A percentile compares a stretch with the other conserved stretches of the same genome.
These are phyloP conservation scores for Parnassius smintheus DNA, from an alignment of 2,888 invertebrate species.

Conservation along the genomic window DNA sequence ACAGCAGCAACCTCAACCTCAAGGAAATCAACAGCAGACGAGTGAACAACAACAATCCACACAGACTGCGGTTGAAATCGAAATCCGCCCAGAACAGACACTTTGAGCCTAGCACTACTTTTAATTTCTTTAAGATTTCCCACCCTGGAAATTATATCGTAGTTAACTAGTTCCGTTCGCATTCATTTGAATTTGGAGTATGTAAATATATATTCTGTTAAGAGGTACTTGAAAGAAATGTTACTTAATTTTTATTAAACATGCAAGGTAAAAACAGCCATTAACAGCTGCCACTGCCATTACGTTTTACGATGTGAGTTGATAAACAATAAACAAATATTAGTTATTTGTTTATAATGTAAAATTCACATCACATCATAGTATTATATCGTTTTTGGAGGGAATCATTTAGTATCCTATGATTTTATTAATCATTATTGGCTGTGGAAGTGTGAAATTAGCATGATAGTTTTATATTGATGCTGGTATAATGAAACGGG, in stretches of 20 bases:
- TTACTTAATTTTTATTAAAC: slow-evolving; percentile 23
- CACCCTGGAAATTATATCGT: slow-evolving; percentile 23
- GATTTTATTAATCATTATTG: slow-evolving; percentile 33
- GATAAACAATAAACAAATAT: slow-evolving; percentile 12
- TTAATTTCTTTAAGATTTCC: slow-evolving; percentile 29
- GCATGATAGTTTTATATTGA: slow-evolving; percentile 29
- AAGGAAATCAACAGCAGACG: slow-evolving; percentile 36
- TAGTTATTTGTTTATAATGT: slow-evolving; percentile 19
- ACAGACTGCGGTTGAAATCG: slow-evolving; percentile 58
- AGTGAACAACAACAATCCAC: slow-evolving; percentile 54
- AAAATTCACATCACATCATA: slow-evolving; percentile 9
- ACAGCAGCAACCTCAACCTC: slow-evolving; percentile 47
- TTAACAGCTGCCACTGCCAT: slow-evolving; percentile 31
- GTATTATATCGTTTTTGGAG: slow-evolving; percentile 8
- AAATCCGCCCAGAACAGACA: slow-evolving; percentile 57
- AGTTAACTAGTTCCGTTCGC: slow-evolving; percentile 18
- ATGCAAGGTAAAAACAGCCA: slow-evolving; percentile 12
- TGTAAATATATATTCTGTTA: slow-evolving; percentile 25
- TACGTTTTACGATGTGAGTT: slow-evolving; percentile 24
- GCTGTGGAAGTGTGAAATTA: slow-evolving; percentile 43
- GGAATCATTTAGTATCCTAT: slow-evolving; percentile 3
- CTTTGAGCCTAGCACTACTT: slow-evolving; percentile 52
- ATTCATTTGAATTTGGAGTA: slow-evolving; percentile 12
- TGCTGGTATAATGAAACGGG: slow-evolving; percentile 25
- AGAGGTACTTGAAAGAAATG: slow-evolving; percentile 14